Conservation (phyloP, 2,797 vertebrate genomes). For the Triplophysa bombifrons region DNA sequence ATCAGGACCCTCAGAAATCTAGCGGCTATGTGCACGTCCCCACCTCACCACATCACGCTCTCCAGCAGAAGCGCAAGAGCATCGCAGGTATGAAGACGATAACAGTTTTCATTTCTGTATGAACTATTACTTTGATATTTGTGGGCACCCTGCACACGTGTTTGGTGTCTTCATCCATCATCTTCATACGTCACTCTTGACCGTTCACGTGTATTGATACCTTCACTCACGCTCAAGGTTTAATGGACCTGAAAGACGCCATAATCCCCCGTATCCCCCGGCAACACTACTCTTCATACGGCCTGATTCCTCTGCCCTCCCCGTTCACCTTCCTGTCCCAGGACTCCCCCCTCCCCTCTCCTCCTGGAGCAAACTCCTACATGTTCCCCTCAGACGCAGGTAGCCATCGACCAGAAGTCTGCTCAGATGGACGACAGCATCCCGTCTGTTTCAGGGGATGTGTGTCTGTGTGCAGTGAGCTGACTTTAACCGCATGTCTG, state of each 20-base stretch:
- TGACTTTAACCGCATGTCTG: slow-evolving; percentile 60
- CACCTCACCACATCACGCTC: slow-evolving; percentile 73
- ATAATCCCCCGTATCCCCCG: slow-evolving; percentile 79
- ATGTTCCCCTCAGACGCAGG: slow-evolving; percentile 74
- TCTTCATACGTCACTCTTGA: not conserved
- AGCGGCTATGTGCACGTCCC: slow-evolving; percentile 69
- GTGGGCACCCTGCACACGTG: not conserved
- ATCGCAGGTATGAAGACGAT: slow-evolving; percentile 79
- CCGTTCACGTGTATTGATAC: slow-evolving; percentile 49
- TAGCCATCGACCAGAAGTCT: slow-evolving; percentile 67
- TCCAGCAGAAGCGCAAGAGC: slow-evolving; percentile 89
- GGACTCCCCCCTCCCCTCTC: slow-evolving; percentile 75
- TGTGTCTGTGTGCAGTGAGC: slow-evolving; percentile 67
- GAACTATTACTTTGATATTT: not conserved
- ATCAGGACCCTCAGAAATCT: slow-evolving; percentile 83
- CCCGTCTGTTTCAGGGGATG: slow-evolving; percentile 59
- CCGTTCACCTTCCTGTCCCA: slow-evolving; percentile 77
- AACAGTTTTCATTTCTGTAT: not conserved
- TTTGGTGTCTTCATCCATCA: not conserved
- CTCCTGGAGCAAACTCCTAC: slow-evolving; percentile 70
- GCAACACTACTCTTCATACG: slow-evolving; percentile 80
- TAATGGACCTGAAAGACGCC: slow-evolving; percentile 86
- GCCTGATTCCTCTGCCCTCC: slow-evolving; percentile 75
- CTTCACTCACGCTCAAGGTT: slow-evolving; percentile 77
- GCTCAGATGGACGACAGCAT: slow-evolving; percentile 61